phyloP scores from a whole-genome alignment of 2,888 invertebrate species.

The Diploptera punctata region DNA sequence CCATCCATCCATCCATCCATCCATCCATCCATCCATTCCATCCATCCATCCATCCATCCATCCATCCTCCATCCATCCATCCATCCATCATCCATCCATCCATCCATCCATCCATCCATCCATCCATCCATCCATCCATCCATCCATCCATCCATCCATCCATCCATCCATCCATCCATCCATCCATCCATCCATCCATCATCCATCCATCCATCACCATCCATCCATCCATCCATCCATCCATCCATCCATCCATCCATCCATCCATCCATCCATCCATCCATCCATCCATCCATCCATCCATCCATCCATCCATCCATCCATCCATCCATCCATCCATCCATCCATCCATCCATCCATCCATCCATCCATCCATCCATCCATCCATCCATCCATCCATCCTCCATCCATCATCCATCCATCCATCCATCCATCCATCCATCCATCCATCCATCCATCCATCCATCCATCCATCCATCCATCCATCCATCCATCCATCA shows the following conservation, averaged over 20 bases:
- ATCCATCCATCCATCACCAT: too few relatives aligned
- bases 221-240: background rate
- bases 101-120: background rate
- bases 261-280: background rate
- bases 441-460: background rate
- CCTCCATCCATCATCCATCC: too few relatives aligned
- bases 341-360: background rate
- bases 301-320: background rate
- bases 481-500: background rate
- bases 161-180: background rate
- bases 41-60: too few relatives aligned
- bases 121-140: background rate
- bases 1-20: background rate
- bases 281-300: background rate
- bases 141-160: background rate
- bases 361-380: background rate
- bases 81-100: too few relatives aligned
- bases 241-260: background rate
- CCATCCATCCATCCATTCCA: too few relatives aligned
- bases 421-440: background rate
- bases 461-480: background rate
- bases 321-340: background rate
- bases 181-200: background rate
- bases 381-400: too few relatives aligned
- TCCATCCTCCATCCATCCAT: too few relatives aligned